These are phyloP conservation scores for Nowickia ferox DNA, from an alignment of 2,888 invertebrate species.

Conservation along the genomic window DNA sequence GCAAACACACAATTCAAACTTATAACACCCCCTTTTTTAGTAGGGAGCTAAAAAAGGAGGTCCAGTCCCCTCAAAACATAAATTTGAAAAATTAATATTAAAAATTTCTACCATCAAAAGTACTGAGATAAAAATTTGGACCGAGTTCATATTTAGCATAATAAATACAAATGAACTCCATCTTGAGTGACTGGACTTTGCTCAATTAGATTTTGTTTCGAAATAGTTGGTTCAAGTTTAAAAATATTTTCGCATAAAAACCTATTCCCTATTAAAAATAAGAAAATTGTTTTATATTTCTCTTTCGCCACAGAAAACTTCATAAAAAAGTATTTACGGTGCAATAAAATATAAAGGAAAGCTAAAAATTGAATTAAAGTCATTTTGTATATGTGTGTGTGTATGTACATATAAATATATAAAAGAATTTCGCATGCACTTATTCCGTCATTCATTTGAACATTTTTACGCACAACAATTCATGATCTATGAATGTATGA, in stretches of 20 bases:
- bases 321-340: conserved; percentile 4
- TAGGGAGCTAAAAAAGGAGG: too few relatives aligned
- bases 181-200: too few relatives aligned
- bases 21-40: too few relatives aligned
- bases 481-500: conserved; percentile 8
- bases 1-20: too few relatives aligned
- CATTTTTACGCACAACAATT: conserved; percentile 34
- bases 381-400: neutral
- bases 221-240: neutral
- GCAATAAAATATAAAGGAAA: neutral
- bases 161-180: too few relatives aligned
- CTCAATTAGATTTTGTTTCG: too few relatives aligned
- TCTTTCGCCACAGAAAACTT: neutral
- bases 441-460: conserved; percentile 24
- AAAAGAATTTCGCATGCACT: conserved; percentile 10
- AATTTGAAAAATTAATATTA: too few relatives aligned
- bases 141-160: too few relatives aligned
- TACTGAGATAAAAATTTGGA: too few relatives aligned
- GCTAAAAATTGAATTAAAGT: conserved; percentile 17
- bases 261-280: too few relatives aligned
- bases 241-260: neutral
- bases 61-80: too few relatives aligned
- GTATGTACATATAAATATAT: neutral
- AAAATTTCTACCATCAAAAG: too few relatives aligned
- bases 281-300: neutral